Evolutionary conservation across 2,888 invertebrate species (phyloP).

Genomic region (Leucoma salicis): DNA sequence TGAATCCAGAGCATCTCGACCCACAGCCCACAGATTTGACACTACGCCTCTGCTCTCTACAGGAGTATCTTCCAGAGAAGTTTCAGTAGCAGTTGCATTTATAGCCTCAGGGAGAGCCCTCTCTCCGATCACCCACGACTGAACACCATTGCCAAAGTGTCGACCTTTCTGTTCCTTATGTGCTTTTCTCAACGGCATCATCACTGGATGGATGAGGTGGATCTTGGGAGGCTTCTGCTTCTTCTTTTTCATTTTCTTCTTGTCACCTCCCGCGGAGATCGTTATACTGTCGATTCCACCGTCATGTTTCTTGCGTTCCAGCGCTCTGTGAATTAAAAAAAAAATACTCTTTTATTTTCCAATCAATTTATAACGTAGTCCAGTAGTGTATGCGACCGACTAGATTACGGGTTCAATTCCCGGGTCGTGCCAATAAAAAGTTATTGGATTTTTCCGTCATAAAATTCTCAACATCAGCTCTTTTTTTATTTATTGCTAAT

Average conservation of each 20-base stretch:
- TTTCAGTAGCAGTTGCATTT: conserved; percentile 15
- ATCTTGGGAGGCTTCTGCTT: conserved; percentile 70
- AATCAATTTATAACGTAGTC: no score
- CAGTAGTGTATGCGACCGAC: no score
- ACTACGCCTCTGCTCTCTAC: conserved; percentile 46
- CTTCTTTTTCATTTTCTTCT: conserved; percentile 67
- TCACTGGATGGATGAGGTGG: conserved; percentile 61
- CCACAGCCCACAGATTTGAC: conserved; percentile 55
- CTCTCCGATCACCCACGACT: conserved; percentile 66
- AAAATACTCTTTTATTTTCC: no score
- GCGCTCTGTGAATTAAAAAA: conserved; percentile 45
- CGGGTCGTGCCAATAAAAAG: no score
- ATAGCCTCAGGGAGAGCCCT: conserved; percentile 14
- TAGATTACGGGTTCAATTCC: no score
- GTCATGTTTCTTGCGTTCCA: conserved; percentile 50
- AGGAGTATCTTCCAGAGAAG: conserved; percentile 4
- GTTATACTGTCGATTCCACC: conserved; percentile 69
- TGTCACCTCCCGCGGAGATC: conserved; percentile 54
- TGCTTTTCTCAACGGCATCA: conserved; percentile 46
- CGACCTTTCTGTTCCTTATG: conserved; percentile 66
- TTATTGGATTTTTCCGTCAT: no score
- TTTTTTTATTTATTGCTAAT: no score
- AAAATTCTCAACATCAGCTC: no score
- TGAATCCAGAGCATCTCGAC: conserved; percentile 58
- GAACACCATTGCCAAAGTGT: conserved; percentile 49